Evolutionary conservation across 2,113 vertebrate species (phyloP), one percentile per base, ranked within the genome.

Genomic region (Benitochromis conjunctus): DNA sequence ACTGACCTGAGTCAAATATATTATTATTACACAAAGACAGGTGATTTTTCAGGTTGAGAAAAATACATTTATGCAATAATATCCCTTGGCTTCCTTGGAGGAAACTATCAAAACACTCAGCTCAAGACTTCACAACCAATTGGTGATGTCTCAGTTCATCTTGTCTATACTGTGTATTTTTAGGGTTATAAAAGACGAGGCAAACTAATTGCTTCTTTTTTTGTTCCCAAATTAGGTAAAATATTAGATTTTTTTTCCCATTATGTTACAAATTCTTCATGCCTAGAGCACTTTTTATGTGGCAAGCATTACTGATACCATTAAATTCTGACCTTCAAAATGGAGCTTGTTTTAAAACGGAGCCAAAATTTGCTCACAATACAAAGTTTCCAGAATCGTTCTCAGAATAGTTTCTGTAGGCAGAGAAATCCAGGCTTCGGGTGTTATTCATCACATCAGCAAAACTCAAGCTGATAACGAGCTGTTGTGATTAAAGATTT

Each of bases 401-500:
- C 9, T 24, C 0, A 19, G 0, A n/a, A 31, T 54, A 57, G 26
- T 26, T 26, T 26, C 26, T 26, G 26, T 26, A 3, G 6, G 24
- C 6, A 74, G 69, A 74, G 41, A 48, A 79, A 57, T n/a, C 14
- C 31, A 57, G 54, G 53, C 34, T 79, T 13, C 41, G 9, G 14
- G 9, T 41, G 24, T 56, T 41, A 10, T 14, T 79, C 29, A 56
- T 56, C 77, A 43, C 54, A 29, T 76, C 71, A 51, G 71, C 71
- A 53, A 31, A 76, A 76, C 46, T 29, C 18, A 31, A 19, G 71
- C 71, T n/a, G 71, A 76, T 76, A 76, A 76, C 6, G 6, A 76
- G 46, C 46, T 76, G 46, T 51, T 51, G 69, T 76, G 71, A 76
- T 51, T 2, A 31, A 51, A 76, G 69, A n/a, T 51, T 74, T 74